Percentiles rank a stretch among this genome's conserved stretches.
phyloP scores from a whole-genome alignment of 2,113 vertebrate genomes.

The Butastur rufipennis region DNA sequence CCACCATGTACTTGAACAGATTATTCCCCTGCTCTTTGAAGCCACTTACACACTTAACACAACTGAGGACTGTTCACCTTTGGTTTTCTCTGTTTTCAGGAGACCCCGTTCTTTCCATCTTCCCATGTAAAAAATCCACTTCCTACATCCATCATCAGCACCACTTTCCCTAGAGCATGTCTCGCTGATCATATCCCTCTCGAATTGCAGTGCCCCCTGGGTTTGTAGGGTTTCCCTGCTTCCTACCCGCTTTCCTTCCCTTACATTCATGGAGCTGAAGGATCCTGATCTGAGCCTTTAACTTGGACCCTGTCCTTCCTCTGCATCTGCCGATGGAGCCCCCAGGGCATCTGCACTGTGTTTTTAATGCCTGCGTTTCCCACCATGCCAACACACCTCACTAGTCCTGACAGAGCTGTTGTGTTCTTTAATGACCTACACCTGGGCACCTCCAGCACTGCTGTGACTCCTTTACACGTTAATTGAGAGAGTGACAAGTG shows the following conservation, averaged over 20 bases:
- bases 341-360: rapidly evolving
- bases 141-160: neutral
- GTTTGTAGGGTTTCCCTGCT: neutral
- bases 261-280: rapidly evolving
- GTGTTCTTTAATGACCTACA: neutral
- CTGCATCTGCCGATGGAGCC: rapidly evolving
- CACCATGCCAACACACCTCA: neutral
- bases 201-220: rapidly evolving
- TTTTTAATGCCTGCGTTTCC: rapidly evolving
- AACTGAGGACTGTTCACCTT: neutral
- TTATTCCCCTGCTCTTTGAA: neutral
- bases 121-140: neutral
- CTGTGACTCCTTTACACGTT: rapidly evolving
- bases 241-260: neutral
- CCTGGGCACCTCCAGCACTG: rapidly evolving
- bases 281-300: neutral
- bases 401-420: rapidly evolving
- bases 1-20: slow-evolving; percentile 16
- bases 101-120: neutral
- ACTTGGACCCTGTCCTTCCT: neutral
- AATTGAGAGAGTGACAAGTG: neutral
- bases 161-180: rapidly evolving
- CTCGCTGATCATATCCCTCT: neutral
- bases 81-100: neutral
- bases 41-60: neutral